Conservation (phyloP, 2,113 vertebrate species). For the Heterotis niloticus region DNA sequence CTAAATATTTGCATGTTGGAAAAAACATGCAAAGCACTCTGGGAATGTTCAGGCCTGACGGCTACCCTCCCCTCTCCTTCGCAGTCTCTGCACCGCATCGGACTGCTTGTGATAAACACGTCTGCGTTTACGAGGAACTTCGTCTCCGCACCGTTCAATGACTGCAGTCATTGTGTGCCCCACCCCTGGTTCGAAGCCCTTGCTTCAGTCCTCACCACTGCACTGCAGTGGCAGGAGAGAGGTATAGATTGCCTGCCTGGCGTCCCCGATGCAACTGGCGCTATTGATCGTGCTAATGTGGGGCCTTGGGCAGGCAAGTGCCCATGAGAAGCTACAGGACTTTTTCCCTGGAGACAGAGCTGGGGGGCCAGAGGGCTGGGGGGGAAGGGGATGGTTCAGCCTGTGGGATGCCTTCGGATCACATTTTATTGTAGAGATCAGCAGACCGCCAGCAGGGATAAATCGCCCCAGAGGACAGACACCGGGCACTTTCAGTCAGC, state of each 20-base stretch:
- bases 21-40: neutral
- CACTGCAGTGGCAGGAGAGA: constrained; percentile 54
- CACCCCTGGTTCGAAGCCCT: constrained; percentile 30
- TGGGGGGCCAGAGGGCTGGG: neutral
- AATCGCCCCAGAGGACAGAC: neutral
- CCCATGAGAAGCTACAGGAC: constrained; percentile 47
- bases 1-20: constrained; percentile 18
- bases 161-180: constrained; percentile 55
- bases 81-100: neutral
- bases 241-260: constrained; percentile 68
- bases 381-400: neutral
- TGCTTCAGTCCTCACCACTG: constrained; percentile 73
- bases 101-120: neutral
- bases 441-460: constrained; percentile 11
- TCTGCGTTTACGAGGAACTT: neutral
- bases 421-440: constrained; percentile 28
- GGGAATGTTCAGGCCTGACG: neutral
- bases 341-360: constrained; percentile 11
- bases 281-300: constrained; percentile 75
- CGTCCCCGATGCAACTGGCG: constrained; percentile 72
- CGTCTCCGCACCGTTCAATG: constrained; percentile 61
- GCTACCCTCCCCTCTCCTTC: neutral
- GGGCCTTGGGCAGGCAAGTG: constrained; percentile 68
- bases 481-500: constrained; percentile 5
- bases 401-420: constrained; percentile 29